These are phyloP conservation scores for Shargacucullia verbasci DNA, from an alignment of 2,888 invertebrate genomes.

Conservation along the genomic window DNA sequence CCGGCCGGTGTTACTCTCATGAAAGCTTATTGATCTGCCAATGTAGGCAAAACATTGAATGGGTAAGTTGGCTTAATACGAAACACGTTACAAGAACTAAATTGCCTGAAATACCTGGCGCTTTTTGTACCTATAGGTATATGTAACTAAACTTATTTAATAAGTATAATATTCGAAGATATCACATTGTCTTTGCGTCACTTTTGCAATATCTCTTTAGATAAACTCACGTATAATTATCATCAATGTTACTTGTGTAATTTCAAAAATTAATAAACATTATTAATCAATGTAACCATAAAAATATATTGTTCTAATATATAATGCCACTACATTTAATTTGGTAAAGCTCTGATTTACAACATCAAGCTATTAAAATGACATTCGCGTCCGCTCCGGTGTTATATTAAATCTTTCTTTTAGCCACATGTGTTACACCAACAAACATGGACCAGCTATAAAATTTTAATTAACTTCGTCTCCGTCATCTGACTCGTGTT, in stretches of 20 bases:
- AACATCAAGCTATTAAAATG: constrained; percentile 21
- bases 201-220: too few relatives aligned
- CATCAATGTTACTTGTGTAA: too few relatives aligned
- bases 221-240: too few relatives aligned
- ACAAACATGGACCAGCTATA: constrained; percentile 45
- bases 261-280: too few relatives aligned
- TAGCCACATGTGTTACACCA: constrained; percentile 36
- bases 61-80: not conserved
- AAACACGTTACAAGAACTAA: too few relatives aligned
- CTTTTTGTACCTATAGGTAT: too few relatives aligned
- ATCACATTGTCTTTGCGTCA: too few relatives aligned
- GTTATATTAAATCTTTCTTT: constrained; percentile 40
- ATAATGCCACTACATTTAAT: constrained; percentile 28
- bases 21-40: constrained; percentile 14
- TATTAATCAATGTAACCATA: too few relatives aligned
- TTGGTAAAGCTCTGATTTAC: constrained; percentile 16
- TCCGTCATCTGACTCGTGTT: constrained; percentile 14
- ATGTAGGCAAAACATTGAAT: constrained; percentile 1
- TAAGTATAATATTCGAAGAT: too few relatives aligned
- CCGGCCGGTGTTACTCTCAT: constrained; percentile 10
- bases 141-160: too few relatives aligned
- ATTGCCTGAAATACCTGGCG: too few relatives aligned
- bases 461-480: constrained; percentile 47
- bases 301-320: too few relatives aligned
- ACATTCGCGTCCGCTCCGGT: constrained; percentile 21